Conservation (phyloP, 2,888 invertebrate species). For the Conistra vaccinii region DNA sequence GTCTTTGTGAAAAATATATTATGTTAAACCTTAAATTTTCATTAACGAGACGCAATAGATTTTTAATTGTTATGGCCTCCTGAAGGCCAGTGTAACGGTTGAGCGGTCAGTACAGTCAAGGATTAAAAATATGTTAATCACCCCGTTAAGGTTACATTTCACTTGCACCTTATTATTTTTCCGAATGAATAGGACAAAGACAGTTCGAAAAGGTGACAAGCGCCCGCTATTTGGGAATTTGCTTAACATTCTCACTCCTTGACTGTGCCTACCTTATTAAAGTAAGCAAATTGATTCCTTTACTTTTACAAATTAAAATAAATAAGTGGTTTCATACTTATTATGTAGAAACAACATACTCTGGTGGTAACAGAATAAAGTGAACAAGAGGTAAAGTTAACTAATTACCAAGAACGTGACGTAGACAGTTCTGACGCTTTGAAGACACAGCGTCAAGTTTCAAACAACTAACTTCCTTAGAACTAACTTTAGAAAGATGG, state of each 20-base stretch:
- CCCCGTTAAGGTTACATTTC: neutral
- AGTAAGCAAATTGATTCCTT: neutral
- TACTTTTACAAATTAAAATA: neutral
- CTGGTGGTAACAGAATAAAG: neutral
- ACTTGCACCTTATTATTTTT: neutral
- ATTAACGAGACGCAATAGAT: too few species aligned
- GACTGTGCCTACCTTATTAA: neutral
- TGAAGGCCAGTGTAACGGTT: too few species aligned
- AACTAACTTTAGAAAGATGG: conserved; percentile 30
- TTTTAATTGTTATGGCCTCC: too few species aligned
- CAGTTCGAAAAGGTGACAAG: neutral
- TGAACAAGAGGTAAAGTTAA: conserved; percentile 4
- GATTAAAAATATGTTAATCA: too few species aligned
- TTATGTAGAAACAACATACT: neutral
- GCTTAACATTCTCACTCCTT: neutral
- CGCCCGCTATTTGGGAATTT: too few species aligned
- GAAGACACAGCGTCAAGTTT: conserved; percentile 18
- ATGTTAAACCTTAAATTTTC: too few species aligned
- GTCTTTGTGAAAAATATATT: too few species aligned
- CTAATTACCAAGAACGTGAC: conserved; percentile 23
- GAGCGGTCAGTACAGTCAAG: too few species aligned
- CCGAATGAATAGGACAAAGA: neutral
- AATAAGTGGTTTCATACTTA: neutral
- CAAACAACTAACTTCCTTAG: conserved; percentile 17
- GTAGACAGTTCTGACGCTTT: conserved; percentile 19